These are phyloP conservation scores for Rhyacophila evoluta DNA, from an alignment of 2,888 invertebrate genomes.

Conservation along the genomic window DNA sequence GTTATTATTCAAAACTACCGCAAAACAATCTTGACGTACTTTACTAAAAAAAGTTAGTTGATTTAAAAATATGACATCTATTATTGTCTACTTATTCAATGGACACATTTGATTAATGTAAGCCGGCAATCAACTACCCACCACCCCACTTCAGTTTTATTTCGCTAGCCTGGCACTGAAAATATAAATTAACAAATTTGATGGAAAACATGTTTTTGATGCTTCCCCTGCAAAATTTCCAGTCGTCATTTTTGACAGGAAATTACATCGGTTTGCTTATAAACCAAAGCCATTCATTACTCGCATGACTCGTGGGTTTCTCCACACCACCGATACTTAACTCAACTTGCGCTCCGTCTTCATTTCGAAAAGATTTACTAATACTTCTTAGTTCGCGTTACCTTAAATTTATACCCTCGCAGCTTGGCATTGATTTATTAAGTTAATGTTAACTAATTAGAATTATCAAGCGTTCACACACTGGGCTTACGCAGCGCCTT, in stretches of 20 bases:
- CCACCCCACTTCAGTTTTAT: neutral
- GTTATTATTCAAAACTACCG: too few relatives aligned
- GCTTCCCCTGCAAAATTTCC: neutral
- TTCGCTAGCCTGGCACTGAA: neutral
- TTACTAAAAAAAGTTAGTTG: too few relatives aligned
- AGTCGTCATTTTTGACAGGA: conserved; percentile 14
- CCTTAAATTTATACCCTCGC: conserved; percentile 25
- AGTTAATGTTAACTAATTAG: conserved; percentile 30
- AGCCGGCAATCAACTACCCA: too few relatives aligned
- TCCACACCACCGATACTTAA: neutral
- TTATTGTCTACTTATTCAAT: too few relatives aligned
- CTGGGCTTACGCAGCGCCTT: conserved; percentile 16
- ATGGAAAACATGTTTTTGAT: conserved; percentile 14
- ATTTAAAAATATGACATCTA: too few relatives aligned
- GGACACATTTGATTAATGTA: too few relatives aligned
- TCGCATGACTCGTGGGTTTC: conserved; percentile 4
- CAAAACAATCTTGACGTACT: too few relatives aligned
- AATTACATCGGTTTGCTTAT: neutral
- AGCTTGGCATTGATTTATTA: conserved; percentile 29
- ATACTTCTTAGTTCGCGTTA: conserved; percentile 12
- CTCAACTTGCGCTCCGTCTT: conserved; percentile 3
- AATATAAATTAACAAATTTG: conserved; percentile 10
- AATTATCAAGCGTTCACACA: conserved; percentile 19
- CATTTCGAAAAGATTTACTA: neutral
- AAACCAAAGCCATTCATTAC: conserved; percentile 14